A percentile compares a stretch with the other conserved stretches of the same genome.
These are phyloP conservation scores for Lithosia quadra DNA, from an alignment of 2,888 invertebrate genomes.

Conservation along the genomic window DNA sequence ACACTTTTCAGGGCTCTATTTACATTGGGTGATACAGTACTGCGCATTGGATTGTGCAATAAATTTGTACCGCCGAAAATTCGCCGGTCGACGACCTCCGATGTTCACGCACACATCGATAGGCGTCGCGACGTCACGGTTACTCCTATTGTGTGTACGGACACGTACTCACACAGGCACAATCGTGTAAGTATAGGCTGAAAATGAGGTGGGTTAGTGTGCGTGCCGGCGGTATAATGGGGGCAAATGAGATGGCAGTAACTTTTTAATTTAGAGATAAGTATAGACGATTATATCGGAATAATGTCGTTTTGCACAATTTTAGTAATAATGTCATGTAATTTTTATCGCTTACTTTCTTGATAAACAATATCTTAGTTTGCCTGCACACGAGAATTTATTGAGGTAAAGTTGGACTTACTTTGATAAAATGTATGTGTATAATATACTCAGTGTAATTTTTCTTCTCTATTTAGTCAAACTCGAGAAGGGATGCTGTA, in stretches of 20 bases:
- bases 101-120: conserved; percentile 56
- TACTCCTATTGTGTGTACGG: conserved; percentile 53
- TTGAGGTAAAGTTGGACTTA: background rate
- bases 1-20: conserved; percentile 20
- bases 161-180: conserved; percentile 52
- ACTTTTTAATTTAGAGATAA: conserved; percentile 58
- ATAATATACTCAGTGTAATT: background rate
- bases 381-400: background rate
- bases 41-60: conserved; percentile 65
- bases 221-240: conserved; percentile 55
- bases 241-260: conserved; percentile 58
- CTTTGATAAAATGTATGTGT: background rate
- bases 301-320: conserved; percentile 30
- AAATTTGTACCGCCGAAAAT: conserved; percentile 64
- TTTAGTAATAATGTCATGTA: conserved; percentile 15
- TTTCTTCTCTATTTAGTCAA: background rate
- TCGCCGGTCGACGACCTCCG: conserved; percentile 62
- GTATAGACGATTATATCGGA: conserved; percentile 30
- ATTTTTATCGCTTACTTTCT: conserved; percentile 16
- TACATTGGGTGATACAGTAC: conserved; percentile 28
- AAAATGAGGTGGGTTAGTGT: conserved; percentile 42
- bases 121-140: conserved; percentile 56
- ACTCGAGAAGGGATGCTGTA: no score
- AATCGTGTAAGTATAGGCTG: conserved; percentile 42
- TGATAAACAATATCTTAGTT: conserved; percentile 1